Conservation (phyloP, 2,888 invertebrate genomes). For the Zele albiditarsus region DNA sequence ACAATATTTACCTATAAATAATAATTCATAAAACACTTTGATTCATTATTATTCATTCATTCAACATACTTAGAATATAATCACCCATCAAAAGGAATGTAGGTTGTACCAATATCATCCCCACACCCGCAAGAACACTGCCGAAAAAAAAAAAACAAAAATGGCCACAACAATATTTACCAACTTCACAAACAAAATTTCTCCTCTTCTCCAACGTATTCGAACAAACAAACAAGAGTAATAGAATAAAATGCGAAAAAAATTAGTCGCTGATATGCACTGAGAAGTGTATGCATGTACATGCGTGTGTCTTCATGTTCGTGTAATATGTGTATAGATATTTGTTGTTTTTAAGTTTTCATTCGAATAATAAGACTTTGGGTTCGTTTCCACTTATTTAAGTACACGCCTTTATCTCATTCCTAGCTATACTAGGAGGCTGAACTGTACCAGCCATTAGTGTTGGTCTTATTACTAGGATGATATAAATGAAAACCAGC, state of each 20-base stretch:
- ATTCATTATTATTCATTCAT: background rate
- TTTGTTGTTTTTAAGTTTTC: slow-evolving; percentile 29
- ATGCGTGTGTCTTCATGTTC: slow-evolving; percentile 39
- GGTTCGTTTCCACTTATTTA: slow-evolving; percentile 63
- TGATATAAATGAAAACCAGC: slow-evolving; percentile 93
- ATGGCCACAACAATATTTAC: background rate
- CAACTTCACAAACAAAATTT: background rate
- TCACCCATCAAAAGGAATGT: slow-evolving; percentile 1
- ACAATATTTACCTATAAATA: slow-evolving; percentile 7
- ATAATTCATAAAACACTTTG: background rate
- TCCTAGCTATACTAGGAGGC: slow-evolving; percentile 78
- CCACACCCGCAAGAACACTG: background rate
- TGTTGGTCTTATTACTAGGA: slow-evolving; percentile 80
- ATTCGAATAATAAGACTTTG: slow-evolving; percentile 57
- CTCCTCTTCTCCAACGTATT: background rate
- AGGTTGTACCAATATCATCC: background rate
- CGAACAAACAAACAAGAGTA: slow-evolving; percentile 5
- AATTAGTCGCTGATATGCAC: slow-evolving; percentile 48
- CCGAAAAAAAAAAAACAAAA: background rate
- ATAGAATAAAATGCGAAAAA: slow-evolving; percentile 10
- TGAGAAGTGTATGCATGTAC: slow-evolving; percentile 22
- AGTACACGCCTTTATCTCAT: slow-evolving; percentile 63
- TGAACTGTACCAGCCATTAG: slow-evolving; percentile 86
- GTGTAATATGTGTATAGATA: slow-evolving; percentile 34
- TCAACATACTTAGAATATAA: slow-evolving; percentile 21